Base-by-base conservation (phyloP, 2,888 invertebrate genomes). In the Meandrusa payeni region DNA sequence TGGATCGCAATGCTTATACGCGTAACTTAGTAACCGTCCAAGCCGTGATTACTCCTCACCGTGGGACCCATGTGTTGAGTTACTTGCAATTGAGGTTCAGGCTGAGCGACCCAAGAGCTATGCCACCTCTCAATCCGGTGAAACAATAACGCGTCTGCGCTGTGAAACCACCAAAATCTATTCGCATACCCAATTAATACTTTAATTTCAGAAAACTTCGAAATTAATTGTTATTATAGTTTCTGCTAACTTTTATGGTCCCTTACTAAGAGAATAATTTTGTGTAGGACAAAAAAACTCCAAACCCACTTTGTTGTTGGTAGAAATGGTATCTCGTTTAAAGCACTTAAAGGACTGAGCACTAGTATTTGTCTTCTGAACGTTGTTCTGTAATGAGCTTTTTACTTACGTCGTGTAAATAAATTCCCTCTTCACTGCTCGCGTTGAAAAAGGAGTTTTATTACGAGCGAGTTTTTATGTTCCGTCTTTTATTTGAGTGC, bases 381-480 rank as follows among this genome's bases (percentile, higher is more conserved):
- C 11, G 37, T 22, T 22, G 13, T 22, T 10, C 29, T 15, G 28
- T 39, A 39, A 39, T 38, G 20, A 29, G 29, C 29, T 39, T 39
- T 39, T 39, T 31, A 39, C 29, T 38, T 20, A 28, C 12, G 28
- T 38, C 37, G 37, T 38, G 37, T 38, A 38, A 41, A 41, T 41
- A 41, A 41, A 41, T 41, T 20, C 26, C 12, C 22, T 22, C 22
- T 41, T 34, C 27, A 28, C 19, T 27, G 32, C 23, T 26, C 26
- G 24, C 22, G 32, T 27, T 41, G 19, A 33, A 41, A 41, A 41
- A 26, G 19, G 27, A 41, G 33, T 33, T 41, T 41, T 41, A 41
- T 41, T 41, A 34, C 33, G 33, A 13, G 20, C n/a, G 33, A 34
- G 20, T 33, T 41, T 38, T 41, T 41, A 41, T 27, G 33, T 27